Base-by-base conservation (phyloP, 1,140 invertebrate species). In the Oncopodura yosiiana region DNA sequence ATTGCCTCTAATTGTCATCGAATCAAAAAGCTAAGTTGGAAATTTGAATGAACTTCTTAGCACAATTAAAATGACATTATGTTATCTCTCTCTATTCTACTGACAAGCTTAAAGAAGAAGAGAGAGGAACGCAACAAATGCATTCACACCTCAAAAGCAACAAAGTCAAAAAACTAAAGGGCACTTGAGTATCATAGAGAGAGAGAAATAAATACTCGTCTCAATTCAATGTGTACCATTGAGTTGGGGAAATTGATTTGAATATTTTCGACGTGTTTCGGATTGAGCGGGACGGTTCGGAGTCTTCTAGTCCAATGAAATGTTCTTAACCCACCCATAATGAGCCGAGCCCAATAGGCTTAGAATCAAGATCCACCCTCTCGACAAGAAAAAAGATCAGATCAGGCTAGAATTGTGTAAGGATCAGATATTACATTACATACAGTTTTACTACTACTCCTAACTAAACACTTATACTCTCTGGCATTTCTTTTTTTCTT, bases 221-320 rank as follows among this genome's bases (percentile, higher is more conserved):
- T 34, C 8, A 9, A 34, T n/a, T 9, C 32, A 34, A 34, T 34
- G n/a, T n/a, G n/a, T n/a, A 12, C 5, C 18, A 45, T 38, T 16
- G 26, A 41, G 49, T 26, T 56, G 37, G 50, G 55, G 51, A 53
- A 61, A 61, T 61, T 57, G 55, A 61, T 61, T 61, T 46, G 32
- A 45, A 24, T 11, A 19, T 27, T 39, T 43, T 45, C 58, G 59
- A 45, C 26, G 41, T n/a, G 30, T 44, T 53, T 61, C 42, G 54
- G 59, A 46, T 21, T 24, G 30, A 38, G 37, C 51, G 44, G 57
- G 42, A 55, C 45, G 44, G 36, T 55, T 49, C 56, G 36, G 36
- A 37, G 19, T 41, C 34, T n/a, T 24, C 14, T 34, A 19, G 23
- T 16, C 56, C 45, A 58, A 53, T 53, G 42, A 43, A 21, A 32